Percentiles rank a stretch among this genome's conserved stretches.
Evolutionary conservation across 2,797 vertebrate genomes (phyloP).

Genomic region (Pseudochromis fuscus): DNA sequence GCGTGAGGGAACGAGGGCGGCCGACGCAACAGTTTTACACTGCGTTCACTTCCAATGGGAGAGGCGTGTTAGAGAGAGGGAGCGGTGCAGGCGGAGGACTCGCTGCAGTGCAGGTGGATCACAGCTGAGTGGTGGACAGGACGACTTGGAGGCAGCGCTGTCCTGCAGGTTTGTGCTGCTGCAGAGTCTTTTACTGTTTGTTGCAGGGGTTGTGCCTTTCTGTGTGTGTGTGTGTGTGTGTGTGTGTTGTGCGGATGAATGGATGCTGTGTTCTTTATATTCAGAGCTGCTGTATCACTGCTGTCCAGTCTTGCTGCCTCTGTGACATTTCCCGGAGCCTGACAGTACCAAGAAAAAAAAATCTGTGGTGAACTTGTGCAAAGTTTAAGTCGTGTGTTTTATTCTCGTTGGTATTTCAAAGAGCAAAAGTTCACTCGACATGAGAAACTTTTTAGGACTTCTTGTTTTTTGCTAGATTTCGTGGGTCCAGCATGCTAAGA

Average conservation of each 20-base stretch:
- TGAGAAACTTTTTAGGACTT: slow-evolving; percentile 31
- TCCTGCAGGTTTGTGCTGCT: slow-evolving; percentile 69
- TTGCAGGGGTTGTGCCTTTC: background rate
- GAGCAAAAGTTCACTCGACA: slow-evolving; percentile 3
- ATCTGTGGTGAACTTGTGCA: background rate
- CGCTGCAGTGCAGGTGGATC: slow-evolving; percentile 74
- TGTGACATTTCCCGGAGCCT: slow-evolving; percentile 30
- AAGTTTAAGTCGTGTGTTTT: background rate
- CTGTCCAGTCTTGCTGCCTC: slow-evolving; percentile 27
- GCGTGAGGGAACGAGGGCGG: slow-evolving; percentile 57
- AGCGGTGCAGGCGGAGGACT: background rate
- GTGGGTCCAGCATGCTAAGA: slow-evolving; percentile 23
- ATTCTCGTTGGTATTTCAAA: no score
- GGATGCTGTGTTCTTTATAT: slow-evolving; percentile 44
- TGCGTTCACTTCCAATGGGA: slow-evolving; percentile 60
- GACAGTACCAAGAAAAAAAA: background rate
- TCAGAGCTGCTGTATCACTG: slow-evolving; percentile 43
- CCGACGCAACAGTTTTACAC: slow-evolving; percentile 63
- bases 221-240: slow-evolving; percentile 5
- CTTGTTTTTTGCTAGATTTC: slow-evolving; percentile 32
- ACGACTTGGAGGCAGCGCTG: slow-evolving; percentile 42
- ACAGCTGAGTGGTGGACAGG: slow-evolving; percentile 43
- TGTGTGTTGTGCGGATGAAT: slow-evolving; percentile 31
- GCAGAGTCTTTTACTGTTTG: background rate
- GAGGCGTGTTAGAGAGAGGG: slow-evolving; percentile 70